Evolutionary conservation across 1,140 invertebrate genomes (phyloP).

Genomic region (Leguminivora glycinivorella): DNA sequence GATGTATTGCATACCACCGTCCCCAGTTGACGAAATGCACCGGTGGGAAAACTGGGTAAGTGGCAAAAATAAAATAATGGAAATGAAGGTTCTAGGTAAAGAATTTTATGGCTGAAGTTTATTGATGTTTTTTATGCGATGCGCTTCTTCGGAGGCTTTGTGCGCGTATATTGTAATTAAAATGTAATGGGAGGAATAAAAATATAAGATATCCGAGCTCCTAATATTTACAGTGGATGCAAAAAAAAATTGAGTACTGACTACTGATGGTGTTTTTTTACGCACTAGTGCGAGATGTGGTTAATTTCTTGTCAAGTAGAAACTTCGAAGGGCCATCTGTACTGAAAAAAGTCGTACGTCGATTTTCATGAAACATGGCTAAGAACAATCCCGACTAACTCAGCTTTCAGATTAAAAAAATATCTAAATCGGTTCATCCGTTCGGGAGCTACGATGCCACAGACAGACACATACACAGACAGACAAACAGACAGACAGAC

Average conservation of each 20-base stretch:
- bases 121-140: not conserved
- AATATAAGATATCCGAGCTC: not conserved
- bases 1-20: slow-evolving; percentile 49
- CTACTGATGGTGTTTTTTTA: not conserved
- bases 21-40: slow-evolving; percentile 11
- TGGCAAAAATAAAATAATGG: slow-evolving; percentile 20
- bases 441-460: too few species aligned
- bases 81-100: slow-evolving; percentile 9
- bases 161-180: slow-evolving; percentile 7
- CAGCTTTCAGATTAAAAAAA: too few species aligned
- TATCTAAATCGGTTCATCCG: too few species aligned
- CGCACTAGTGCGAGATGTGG: too few species aligned
- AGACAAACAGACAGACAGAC: too few species aligned
- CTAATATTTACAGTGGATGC: not conserved
- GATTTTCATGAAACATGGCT: too few species aligned
- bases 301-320: too few species aligned
- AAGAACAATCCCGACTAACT: too few species aligned
- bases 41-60: slow-evolving; percentile 16
- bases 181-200: not conserved
- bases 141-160: not conserved
- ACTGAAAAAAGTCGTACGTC: too few species aligned
- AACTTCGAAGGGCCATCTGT: too few species aligned
- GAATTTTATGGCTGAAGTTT: slow-evolving; percentile 3
- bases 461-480: too few species aligned
- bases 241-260: not conserved